Conservation (phyloP, 2,888 invertebrate genomes). For the Drosophila villosipedis region DNA sequence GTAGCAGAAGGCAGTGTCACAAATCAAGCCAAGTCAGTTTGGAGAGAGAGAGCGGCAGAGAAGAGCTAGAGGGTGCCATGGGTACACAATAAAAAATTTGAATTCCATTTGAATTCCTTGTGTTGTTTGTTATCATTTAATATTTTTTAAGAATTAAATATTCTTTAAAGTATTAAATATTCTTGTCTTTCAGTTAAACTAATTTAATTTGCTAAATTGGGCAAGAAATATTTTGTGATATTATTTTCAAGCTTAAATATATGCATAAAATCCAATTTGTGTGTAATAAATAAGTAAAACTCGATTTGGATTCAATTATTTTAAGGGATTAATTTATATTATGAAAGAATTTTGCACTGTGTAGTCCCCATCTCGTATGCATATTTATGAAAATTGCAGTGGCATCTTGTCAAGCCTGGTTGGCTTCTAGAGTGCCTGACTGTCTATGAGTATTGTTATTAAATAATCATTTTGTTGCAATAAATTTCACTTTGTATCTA, state of each 20-base stretch:
- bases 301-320: not conserved
- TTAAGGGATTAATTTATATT: not conserved
- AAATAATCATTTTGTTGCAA: conserved; percentile 77
- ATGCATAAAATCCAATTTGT: not conserved
- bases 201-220: not conserved
- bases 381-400: conserved; percentile 80
- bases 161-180: no score
- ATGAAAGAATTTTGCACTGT: not conserved
- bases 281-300: not conserved
- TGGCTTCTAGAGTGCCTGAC: conserved; percentile 13
- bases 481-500: conserved; percentile 71
- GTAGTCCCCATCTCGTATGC: conserved; percentile 55
- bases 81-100: not conserved
- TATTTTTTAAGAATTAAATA: not conserved
- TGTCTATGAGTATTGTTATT: conserved; percentile 59
- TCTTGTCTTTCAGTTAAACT: not conserved
- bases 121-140: not conserved
- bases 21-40: conserved; percentile 55
- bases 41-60: not conserved
- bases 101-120: not conserved
- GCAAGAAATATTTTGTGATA: not conserved
- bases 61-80: not conserved
- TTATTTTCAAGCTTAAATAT: not conserved
- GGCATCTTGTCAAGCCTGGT: conserved; percentile 64
- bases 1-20: conserved; percentile 48